A percentile compares a stretch with the other conserved stretches of the same genome.
Evolutionary conservation across 92 coral and sea anemone species (phyloP).

Genomic region (Desmophyllum pertusum): DNA sequence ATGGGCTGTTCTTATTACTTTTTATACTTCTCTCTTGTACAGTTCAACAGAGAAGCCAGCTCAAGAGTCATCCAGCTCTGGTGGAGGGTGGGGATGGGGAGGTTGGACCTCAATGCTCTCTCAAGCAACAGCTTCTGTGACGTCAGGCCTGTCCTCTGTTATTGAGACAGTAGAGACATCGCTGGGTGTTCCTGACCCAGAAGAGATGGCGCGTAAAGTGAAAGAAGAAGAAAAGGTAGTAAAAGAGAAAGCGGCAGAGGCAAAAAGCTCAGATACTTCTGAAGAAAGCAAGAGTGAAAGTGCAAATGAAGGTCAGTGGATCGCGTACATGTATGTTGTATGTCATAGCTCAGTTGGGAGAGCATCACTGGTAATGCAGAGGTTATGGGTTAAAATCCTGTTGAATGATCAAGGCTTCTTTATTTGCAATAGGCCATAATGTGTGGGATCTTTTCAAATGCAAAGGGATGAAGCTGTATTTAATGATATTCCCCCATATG

Average conservation of each 20-base stretch:
- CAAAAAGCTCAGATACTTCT: conserved; percentile 14
- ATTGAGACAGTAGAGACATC: conserved; percentile 94
- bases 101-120: conserved; percentile 88
- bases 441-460: no score
- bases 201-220: conserved; percentile 85
- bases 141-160: conserved; percentile 90
- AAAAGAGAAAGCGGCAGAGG: conserved; percentile 41
- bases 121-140: conserved; percentile 90
- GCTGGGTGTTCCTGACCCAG: conserved; percentile 97
- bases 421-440: no score
- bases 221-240: conserved; percentile 75
- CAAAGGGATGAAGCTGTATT: no score
- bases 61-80: conserved; percentile 16
- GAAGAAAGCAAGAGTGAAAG: conserved; percentile 30
- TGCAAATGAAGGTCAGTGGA: conserved; percentile 27
- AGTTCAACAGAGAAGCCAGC: conserved; percentile 21
- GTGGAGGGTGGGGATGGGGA: conserved; percentile 92
- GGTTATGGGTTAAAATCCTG: no score
- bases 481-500: no score
- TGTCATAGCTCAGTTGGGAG: no score
- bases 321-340: background rate
- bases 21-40: background rate
- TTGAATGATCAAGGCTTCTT: no score
- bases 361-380: no score
- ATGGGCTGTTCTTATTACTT: no score